Conservation (phyloP, 2,888 invertebrate genomes). For the Acanthosepion esculentum region DNA sequence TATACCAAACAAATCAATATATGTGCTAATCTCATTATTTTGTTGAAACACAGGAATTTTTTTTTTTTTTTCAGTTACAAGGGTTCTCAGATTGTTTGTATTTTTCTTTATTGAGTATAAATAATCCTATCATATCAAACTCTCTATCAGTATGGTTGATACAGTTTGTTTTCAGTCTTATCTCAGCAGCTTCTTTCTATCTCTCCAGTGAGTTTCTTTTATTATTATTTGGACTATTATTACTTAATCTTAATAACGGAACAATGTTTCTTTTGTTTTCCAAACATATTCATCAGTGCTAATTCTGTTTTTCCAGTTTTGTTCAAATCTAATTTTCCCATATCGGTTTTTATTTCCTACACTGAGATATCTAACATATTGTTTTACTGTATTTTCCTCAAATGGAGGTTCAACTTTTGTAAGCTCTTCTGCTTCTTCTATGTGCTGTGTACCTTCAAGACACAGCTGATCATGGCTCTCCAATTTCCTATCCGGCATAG, state of each 20-base stretch:
- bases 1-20: too few species aligned
- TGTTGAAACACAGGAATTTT: too few species aligned
- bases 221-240: neutral
- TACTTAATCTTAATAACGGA: too few species aligned
- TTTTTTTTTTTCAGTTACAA: neutral
- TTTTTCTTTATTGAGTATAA: neutral
- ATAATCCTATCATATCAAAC: neutral
- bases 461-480: too few species aligned
- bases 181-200: neutral
- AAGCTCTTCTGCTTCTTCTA: neutral
- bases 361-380: neutral
- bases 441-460: too few species aligned
- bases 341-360: neutral
- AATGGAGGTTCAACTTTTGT: neutral
- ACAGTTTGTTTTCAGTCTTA: neutral
- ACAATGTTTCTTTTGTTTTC: too few species aligned
- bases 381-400: neutral
- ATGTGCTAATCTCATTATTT: too few species aligned
- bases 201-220: neutral
- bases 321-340: neutral
- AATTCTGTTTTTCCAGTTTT: neutral
- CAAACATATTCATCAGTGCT: too few species aligned
- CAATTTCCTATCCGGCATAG: too few species aligned
- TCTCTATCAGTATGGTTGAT: neutral
- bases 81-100: neutral